A percentile compares a stretch with the other conserved stretches of the same genome.
phyloP scores from a whole-genome alignment of 2,113 vertebrate species.

The Amphiprion percula region DNA sequence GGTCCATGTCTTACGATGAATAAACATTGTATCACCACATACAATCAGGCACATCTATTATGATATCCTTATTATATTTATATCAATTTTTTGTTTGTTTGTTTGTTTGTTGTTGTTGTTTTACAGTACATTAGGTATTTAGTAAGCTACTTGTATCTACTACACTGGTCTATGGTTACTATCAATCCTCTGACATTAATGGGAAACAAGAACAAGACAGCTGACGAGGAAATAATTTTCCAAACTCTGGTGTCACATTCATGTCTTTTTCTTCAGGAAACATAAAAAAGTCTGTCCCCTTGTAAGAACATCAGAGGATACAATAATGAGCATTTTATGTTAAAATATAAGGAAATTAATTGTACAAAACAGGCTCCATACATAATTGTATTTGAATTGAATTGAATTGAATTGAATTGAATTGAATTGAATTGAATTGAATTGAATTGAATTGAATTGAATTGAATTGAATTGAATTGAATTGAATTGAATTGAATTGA shows the following conservation, averaged over 20 bases:
- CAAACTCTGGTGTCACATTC: not conserved
- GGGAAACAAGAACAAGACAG: not conserved
- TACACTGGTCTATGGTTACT: not conserved
- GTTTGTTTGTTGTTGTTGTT: no score
- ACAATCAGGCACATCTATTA: not conserved
- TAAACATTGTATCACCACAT: not conserved
- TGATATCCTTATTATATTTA: not conserved
- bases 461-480: not conserved
- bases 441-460: not conserved
- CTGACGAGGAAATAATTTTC: slow-evolving; percentile 6
- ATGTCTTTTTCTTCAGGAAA: not conserved
- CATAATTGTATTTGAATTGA: no score
- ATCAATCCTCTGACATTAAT: slow-evolving; percentile 6
- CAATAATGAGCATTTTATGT: no score
- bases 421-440: not conserved
- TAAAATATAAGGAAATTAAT: not conserved
- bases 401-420: not conserved
- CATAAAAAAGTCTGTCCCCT: not conserved
- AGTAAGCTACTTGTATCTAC: not conserved
- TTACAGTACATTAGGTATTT: no score
- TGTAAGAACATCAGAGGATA: no score
- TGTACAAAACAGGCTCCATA: no score
- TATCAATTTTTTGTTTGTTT: no score
- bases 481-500: not conserved
- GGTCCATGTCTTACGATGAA: not conserved